These are phyloP conservation scores for Lophius piscatorius DNA, from an alignment of 2,113 vertebrate genomes.

Conservation along the genomic window DNA sequence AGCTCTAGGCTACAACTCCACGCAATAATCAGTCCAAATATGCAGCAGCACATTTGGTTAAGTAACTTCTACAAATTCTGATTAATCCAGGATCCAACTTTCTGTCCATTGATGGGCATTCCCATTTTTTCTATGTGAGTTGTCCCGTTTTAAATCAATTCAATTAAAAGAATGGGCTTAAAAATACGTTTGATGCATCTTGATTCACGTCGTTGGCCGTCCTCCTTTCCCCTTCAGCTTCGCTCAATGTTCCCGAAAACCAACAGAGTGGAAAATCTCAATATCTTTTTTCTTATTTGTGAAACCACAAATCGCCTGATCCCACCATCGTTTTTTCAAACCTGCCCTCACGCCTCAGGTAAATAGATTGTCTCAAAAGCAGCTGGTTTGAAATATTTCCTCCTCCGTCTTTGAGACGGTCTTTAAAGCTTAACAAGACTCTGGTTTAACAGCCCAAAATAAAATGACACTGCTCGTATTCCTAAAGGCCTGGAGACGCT, in stretches of 20 bases:
- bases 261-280: slow-evolving; percentile 13
- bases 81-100: neutral
- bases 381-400: slow-evolving; percentile 22
- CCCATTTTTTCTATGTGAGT: no score
- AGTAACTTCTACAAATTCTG: neutral
- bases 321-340: slow-evolving; percentile 16
- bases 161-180: no score
- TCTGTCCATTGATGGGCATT: no score
- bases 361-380: slow-evolving; percentile 10
- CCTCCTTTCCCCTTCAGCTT: no score
- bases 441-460: slow-evolving; percentile 52
- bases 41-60: neutral
- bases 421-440: slow-evolving; percentile 48
- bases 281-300: slow-evolving; percentile 18
- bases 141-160: no score
- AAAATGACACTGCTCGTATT: slow-evolving; percentile 47
- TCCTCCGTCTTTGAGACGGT: slow-evolving; percentile 37
- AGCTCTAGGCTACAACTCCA: slow-evolving; percentile 20
- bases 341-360: neutral
- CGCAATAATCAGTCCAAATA: slow-evolving; percentile 20
- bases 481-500: slow-evolving; percentile 48
- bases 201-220: no score
- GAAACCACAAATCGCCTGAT: slow-evolving; percentile 8
- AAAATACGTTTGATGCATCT: neutral
- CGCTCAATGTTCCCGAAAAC: slow-evolving; percentile 2